These are phyloP conservation scores for Nylanderia fulva DNA, from an alignment of 1,140 invertebrate species.

Conservation along the genomic window DNA sequence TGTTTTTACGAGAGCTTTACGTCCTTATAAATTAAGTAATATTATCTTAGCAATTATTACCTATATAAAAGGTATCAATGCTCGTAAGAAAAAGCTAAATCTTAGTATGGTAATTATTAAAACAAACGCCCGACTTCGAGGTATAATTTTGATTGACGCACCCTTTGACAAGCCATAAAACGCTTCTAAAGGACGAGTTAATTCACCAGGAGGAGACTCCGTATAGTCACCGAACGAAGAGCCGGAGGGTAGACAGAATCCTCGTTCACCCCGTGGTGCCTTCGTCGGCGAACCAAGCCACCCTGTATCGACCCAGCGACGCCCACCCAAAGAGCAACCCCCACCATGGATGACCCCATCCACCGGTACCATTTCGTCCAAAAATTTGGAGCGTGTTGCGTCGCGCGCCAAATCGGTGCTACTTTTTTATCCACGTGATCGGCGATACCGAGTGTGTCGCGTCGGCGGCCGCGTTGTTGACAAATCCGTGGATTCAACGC, in stretches of 20 bases:
- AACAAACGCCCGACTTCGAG: background rate
- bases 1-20: background rate
- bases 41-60: too few species aligned
- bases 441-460: background rate
- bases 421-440: conserved; percentile 31
- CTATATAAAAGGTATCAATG: too few species aligned
- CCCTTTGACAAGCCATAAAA: background rate
- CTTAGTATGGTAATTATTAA: conserved; percentile 17
- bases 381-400: conserved; percentile 67
- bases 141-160: background rate
- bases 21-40: background rate
- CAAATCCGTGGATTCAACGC: background rate
- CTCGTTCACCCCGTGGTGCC: conserved; percentile 65
- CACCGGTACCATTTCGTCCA: conserved; percentile 58
- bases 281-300: conserved; percentile 74
- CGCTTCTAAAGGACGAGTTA: conserved; percentile 18
- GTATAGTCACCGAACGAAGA: conserved; percentile 11
- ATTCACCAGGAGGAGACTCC: conserved; percentile 14
- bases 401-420: conserved; percentile 24
- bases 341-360: conserved; percentile 72
- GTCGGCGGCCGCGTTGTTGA: background rate
- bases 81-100: background rate
- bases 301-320: conserved; percentile 81
- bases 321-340: conserved; percentile 76
- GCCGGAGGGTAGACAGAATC: conserved; percentile 40